phyloP scores from a whole-genome alignment of 2,797 vertebrate species.

The Cossypha niveicapilla region DNA sequence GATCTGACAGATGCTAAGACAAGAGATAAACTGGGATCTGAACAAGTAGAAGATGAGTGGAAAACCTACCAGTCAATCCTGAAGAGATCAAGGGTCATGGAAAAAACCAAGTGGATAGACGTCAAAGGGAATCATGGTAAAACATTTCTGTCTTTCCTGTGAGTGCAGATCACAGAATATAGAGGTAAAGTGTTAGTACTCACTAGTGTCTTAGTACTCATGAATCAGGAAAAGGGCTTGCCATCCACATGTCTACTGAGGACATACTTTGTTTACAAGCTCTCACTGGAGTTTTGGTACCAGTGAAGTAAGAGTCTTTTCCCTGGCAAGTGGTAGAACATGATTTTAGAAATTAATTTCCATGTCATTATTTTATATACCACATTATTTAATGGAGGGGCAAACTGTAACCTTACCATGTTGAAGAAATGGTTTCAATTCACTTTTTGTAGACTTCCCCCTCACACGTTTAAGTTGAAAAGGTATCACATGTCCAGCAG shows the following conservation, averaged over 20 bases:
- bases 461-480: background rate
- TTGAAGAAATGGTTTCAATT: background rate
- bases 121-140: slow-evolving; percentile 95
- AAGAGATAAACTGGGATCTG: slow-evolving; percentile 88
- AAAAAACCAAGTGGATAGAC: slow-evolving; percentile 95
- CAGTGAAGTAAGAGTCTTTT: background rate
- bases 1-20: slow-evolving; percentile 95
- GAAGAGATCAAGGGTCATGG: slow-evolving; percentile 88
- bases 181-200: background rate
- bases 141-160: background rate
- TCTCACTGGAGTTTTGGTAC: background rate
- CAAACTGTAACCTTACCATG: background rate
- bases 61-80: slow-evolving; percentile 89
- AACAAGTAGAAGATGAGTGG: slow-evolving; percentile 93
- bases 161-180: background rate
- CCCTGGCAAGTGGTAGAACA: background rate
- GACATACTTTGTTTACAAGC: background rate
- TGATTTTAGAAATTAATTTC: background rate
- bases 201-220: background rate
- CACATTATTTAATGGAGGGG: background rate
- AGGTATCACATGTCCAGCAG: background rate
- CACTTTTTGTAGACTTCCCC: background rate
- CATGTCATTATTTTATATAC: background rate
- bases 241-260: background rate
- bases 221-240: background rate